phyloP scores from a whole-genome alignment of 1,140 invertebrate species.

The Aphelenchoides besseyi region DNA sequence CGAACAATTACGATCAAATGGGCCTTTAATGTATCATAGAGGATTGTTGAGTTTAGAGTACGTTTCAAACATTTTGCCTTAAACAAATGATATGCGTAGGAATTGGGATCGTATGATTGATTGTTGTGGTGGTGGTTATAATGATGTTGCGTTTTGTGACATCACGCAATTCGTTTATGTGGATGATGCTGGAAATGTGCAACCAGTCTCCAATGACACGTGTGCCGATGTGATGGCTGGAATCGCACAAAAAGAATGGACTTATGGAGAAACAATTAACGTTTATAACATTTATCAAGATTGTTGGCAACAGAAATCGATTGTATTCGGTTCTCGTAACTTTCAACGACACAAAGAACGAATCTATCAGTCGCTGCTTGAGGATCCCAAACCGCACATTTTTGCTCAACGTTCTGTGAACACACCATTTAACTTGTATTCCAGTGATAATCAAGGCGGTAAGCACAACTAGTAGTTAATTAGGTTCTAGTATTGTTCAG shows the following conservation, averaged over 20 bases:
- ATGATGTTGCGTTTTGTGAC: conserved; percentile 41
- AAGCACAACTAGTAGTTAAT: not conserved
- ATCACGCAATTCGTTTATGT: conserved; percentile 46
- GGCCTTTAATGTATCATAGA: conserved; percentile 49
- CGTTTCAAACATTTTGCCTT: not conserved
- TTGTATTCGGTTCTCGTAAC: conserved; percentile 28
- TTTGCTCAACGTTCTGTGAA: conserved; percentile 7
- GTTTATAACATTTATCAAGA: conserved; percentile 26
- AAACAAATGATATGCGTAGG: not conserved
- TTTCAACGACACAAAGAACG: conserved; percentile 9
- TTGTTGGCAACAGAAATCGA: conserved; percentile 39
- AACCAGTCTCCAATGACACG: conserved; percentile 15
- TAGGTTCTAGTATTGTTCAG: conserved; percentile 2
- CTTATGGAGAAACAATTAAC: not conserved
- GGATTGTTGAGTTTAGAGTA: conserved; percentile 49
- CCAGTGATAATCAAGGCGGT: conserved; percentile 21
- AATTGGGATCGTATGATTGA: conserved; percentile 39
- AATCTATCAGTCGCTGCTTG: conserved; percentile 16
- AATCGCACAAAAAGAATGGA: conserved; percentile 18
- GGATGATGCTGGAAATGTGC: conserved; percentile 18
- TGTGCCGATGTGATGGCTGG: conserved; percentile 12
- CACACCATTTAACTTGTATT: conserved; percentile 7
- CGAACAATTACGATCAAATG: conserved; percentile 47
- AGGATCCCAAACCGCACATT: not conserved
- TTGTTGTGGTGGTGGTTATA: conserved; percentile 40